phyloP scores from a whole-genome alignment of 2,888 invertebrate genomes.

The Escarpia spicata region DNA sequence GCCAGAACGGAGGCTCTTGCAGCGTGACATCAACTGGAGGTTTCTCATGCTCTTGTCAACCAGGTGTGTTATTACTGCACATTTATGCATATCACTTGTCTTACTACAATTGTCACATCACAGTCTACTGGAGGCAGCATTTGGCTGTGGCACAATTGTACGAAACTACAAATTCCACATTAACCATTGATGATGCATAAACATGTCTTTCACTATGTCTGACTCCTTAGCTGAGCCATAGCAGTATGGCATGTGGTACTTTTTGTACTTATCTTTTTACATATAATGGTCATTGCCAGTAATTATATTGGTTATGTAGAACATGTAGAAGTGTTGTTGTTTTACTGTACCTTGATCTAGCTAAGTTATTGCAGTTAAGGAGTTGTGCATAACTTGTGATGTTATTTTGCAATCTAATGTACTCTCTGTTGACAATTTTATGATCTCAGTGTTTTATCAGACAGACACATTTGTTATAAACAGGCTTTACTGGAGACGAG shows the following conservation, averaged over 20 bases:
- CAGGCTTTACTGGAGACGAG: neutral
- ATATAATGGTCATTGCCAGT: neutral
- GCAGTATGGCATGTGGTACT: neutral
- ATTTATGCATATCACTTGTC: neutral
- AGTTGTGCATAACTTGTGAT: slow-evolving; percentile 6
- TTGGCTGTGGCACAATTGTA: neutral
- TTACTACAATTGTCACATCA: neutral
- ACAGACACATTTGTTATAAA: neutral
- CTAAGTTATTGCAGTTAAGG: neutral
- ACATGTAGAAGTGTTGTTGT: neutral
- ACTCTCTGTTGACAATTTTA: neutral
- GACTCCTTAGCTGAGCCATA: neutral
- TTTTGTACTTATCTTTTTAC: neutral
- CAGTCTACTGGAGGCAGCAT: neutral
- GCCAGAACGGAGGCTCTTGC: slow-evolving; percentile 18
- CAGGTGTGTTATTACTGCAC: slow-evolving; percentile 22
- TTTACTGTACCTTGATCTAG: neutral
- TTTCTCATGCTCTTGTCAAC: slow-evolving; percentile 20
- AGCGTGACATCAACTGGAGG: slow-evolving; percentile 18
- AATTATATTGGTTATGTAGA: neutral
- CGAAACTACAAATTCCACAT: neutral
- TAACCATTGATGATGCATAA: neutral
- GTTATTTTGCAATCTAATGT: neutral
- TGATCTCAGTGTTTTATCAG: neutral
- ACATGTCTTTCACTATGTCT: neutral